phyloP scores from a whole-genome alignment of 1,140 invertebrate species.

The Atta texana region DNA sequence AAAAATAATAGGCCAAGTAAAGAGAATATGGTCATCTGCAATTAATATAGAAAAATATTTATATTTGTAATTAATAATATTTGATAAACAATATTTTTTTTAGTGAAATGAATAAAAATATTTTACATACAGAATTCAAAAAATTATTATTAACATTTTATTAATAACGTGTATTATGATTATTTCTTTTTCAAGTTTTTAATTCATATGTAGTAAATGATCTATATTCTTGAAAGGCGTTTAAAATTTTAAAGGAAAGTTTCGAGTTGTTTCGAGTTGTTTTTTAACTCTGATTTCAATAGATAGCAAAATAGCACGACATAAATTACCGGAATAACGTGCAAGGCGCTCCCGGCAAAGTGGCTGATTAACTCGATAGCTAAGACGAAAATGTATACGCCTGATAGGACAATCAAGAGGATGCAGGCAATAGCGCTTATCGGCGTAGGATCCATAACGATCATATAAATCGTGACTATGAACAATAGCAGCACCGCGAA shows the following conservation, averaged over 20 bases:
- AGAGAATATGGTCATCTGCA: conserved; percentile 79
- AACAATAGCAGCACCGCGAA: conserved; percentile 74
- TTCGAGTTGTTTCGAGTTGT: background rate
- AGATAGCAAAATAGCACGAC: background rate
- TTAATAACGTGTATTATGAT: background rate
- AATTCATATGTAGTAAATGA: background rate
- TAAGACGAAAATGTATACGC: conserved; percentile 77
- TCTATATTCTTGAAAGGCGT: too few species aligned
- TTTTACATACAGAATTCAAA: background rate
- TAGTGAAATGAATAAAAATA: background rate
- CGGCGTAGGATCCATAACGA: conserved; percentile 14
- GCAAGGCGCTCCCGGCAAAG: conserved; percentile 65
- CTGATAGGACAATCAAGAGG: conserved; percentile 72
- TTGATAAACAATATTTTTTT: background rate
- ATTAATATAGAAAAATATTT: conserved; percentile 8
- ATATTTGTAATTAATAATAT: background rate
- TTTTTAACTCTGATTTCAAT: conserved; percentile 2
- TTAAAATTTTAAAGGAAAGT: background rate
- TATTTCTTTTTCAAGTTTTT: background rate
- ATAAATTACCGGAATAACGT: conserved; percentile 75
- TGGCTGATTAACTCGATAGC: conserved; percentile 78
- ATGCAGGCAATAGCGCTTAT: conserved; percentile 68
- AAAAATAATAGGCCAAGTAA: conserved; percentile 74
- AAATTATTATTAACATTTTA: background rate
- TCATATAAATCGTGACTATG: conserved; percentile 74